These are phyloP conservation scores for Climacteris rufus DNA, from an alignment of 2,113 vertebrate genomes.

Conservation along the genomic window DNA sequence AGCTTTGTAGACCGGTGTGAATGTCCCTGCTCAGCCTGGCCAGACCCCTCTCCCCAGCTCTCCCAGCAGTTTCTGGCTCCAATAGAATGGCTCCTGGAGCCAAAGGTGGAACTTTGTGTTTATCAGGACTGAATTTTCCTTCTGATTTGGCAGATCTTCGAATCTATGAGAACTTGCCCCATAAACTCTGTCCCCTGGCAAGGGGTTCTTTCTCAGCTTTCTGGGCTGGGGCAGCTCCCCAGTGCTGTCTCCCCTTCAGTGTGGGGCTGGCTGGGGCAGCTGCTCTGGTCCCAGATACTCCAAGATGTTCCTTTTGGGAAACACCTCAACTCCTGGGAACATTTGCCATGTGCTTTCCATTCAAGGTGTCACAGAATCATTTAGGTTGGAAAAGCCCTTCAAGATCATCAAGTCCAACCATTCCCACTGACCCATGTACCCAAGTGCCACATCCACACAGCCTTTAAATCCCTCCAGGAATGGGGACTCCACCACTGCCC, in stretches of 20 bases:
- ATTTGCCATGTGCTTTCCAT: neutral
- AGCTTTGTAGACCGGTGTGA: neutral
- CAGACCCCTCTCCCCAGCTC: neutral
- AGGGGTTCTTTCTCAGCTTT: neutral
- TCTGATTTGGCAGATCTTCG: neutral
- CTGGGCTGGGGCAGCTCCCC: neutral
- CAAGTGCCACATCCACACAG: accelerated
- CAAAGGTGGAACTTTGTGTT: neutral
- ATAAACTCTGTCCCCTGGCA: neutral
- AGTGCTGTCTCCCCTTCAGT: accelerated
- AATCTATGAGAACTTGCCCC: neutral
- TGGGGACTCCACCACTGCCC: accelerated
- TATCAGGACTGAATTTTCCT: neutral
- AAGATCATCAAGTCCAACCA: accelerated
- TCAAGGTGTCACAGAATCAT: accelerated
- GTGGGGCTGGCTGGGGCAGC: neutral
- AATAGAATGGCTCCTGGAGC: neutral
- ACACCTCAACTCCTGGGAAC: neutral
- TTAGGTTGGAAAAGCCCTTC: neutral
- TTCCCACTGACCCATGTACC: neutral
- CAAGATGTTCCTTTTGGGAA: neutral
- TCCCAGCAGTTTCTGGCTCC: neutral
- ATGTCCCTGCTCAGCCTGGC: neutral
- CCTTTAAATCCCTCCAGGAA: neutral
- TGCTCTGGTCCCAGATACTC: neutral